Conservation (phyloP, 1,140 invertebrate species). For the Apis mellifera region Amel_HAv3.1 CM009931.2:22582501-22583000, state of each 20-base stretch:
- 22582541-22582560: too few species aligned
- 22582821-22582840: conserved; percentile 57
- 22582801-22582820: conserved; percentile 60
- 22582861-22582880: conserved; percentile 68
- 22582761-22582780: conserved; percentile 73
- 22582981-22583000: not conserved
- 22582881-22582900: conserved; percentile 58
- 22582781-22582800: conserved; percentile 56
- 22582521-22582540: too few species aligned
- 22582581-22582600: not conserved
- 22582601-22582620: conserved; percentile 21
- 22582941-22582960: not conserved
- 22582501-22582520: too few species aligned
- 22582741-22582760: conserved; percentile 67
- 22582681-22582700: conserved; percentile 19
- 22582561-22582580: too few species aligned
- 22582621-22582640: conserved; percentile 7
- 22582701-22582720: conserved; percentile 45
- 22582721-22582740: conserved; percentile 72
- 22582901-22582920: conserved; percentile 3
- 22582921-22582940: not conserved
- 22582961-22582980: not conserved
- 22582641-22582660: conserved; percentile 19
- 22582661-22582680: conserved; percentile 1
- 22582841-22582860: conserved; percentile 58